Conservation (phyloP, 2,797 vertebrate genomes). For the Myotis planiceps region DNA sequence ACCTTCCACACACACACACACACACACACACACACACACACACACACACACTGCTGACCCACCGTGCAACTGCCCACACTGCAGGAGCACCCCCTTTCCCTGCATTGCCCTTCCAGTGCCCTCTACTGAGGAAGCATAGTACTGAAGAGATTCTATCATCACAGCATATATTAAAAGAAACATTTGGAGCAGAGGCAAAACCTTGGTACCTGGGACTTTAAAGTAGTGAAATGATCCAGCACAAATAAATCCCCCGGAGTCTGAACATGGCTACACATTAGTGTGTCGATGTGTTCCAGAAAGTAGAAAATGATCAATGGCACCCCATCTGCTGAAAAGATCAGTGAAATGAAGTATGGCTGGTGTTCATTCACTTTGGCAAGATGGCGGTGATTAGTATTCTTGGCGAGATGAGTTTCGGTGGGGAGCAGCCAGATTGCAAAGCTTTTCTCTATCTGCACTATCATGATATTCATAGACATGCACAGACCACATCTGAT, state of each 20-base stretch:
- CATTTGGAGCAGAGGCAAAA: background rate
- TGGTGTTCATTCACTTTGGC: background rate
- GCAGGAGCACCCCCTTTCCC: background rate
- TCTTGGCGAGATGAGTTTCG: background rate
- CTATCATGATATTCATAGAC: fast-evolving
- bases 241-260: background rate
- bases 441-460: no score
- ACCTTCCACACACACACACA: background rate
- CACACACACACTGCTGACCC: fast-evolving
- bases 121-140: background rate
- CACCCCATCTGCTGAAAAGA: background rate
- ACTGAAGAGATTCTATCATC: background rate
- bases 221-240: background rate
- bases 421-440: background rate
- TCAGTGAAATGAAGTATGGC: background rate
- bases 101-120: background rate
- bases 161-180: background rate
- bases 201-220: background rate
- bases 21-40: background rate
- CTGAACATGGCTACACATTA: background rate
- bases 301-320: background rate
- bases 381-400: fast-evolving
- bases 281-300: background rate
- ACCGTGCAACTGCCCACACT: no score
- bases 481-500: background rate